These are phyloP conservation scores for Anodontia alba DNA, from an alignment of 2,888 invertebrate genomes.

Conservation along the genomic window DNA sequence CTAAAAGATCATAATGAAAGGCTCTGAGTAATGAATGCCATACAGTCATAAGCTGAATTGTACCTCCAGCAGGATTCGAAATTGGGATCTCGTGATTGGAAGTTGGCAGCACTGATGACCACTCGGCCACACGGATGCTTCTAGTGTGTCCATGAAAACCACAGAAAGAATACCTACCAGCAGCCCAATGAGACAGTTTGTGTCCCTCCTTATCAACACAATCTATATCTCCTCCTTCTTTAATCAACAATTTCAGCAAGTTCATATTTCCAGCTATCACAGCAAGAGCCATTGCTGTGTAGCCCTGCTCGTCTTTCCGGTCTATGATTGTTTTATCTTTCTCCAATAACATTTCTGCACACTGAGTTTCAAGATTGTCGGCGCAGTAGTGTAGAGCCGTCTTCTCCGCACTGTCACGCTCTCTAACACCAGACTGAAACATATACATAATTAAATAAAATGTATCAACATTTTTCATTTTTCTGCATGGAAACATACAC, in stretches of 20 bases:
- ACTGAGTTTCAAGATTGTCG: slow-evolving; percentile 88
- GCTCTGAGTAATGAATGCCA: too few relatives aligned
- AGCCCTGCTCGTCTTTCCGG: slow-evolving; percentile 91
- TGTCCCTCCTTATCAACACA: slow-evolving; percentile 97
- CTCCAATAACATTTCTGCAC: slow-evolving; percentile 89
- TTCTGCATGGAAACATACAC: too few relatives aligned
- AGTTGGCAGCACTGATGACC: too few relatives aligned
- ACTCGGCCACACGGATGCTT: too few relatives aligned
- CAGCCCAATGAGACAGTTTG: slow-evolving; percentile 99
- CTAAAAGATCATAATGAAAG: too few relatives aligned
- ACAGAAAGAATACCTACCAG: slow-evolving; percentile 89
- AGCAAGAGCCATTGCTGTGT: slow-evolving; percentile 97
- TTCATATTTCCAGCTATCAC: slow-evolving; percentile 86
- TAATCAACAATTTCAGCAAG: slow-evolving; percentile 91
- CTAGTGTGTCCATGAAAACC: too few relatives aligned
- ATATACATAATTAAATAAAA: too few relatives aligned
- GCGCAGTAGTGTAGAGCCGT: slow-evolving; percentile 98
- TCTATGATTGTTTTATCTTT: slow-evolving; percentile 89
- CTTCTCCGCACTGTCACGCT: slow-evolving; percentile 76
- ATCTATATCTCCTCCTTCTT: slow-evolving; percentile 95
- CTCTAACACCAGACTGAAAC: slow-evolving; percentile 67
- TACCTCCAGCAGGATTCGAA: too few relatives aligned
- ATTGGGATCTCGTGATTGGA: too few relatives aligned
- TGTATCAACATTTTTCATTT: neutral
- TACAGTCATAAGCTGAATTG: too few relatives aligned